Base-by-base conservation (phyloP, 2,797 vertebrate species). In the Pseudocheirus occidentalis region DNA sequence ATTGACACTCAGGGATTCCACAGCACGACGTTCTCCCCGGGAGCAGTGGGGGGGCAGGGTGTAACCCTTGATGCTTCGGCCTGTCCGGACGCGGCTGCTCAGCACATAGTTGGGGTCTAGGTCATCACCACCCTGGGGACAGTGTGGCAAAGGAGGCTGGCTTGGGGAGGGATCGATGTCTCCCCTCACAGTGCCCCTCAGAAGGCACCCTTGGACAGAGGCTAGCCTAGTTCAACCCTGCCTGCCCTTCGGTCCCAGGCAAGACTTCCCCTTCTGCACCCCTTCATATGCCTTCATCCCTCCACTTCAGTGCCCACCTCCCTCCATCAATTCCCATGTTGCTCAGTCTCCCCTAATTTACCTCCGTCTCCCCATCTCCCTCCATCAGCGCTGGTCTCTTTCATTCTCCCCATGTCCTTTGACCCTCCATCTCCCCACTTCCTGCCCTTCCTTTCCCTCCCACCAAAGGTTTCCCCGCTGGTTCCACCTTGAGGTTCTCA, bases 1-100 rank as follows among this genome's bases (percentile, higher is more conserved):
- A 93, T 99, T 99, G 94, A 99, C 98, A 0, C 99, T 99, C 95
- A 99, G 98, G 31, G 98, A 99, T 98, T 99, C 99, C 92, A 99
- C 98, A 0, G 98, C 97, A 87, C 99, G 99, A 96, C 99, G 99
- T 99, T 99, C 99, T 0, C 98, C 99, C 0, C 99, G 99, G 98
- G 99, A 99, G 98, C 99, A 99, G 98, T 99, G 99, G 0, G 99
- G 99, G 40, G 99, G 99, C 98, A 99, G 98, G 1, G 99, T 98
- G 97, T 98, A 99, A 3, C 99, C 99, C 98, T 99, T 99, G 98
- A 99, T 99, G 98, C 99, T 99, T 90, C 99, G 99, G 0, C 99
- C 99, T 0, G 99, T 99, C 96, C 99, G 98, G 50, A 99, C 99
- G 0, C 99, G 99, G 98, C 98, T 99, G 98, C 99, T 99, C 95